phyloP scores from a whole-genome alignment of 1,140 invertebrate genomes.

The Lucilia sericata region DNA sequence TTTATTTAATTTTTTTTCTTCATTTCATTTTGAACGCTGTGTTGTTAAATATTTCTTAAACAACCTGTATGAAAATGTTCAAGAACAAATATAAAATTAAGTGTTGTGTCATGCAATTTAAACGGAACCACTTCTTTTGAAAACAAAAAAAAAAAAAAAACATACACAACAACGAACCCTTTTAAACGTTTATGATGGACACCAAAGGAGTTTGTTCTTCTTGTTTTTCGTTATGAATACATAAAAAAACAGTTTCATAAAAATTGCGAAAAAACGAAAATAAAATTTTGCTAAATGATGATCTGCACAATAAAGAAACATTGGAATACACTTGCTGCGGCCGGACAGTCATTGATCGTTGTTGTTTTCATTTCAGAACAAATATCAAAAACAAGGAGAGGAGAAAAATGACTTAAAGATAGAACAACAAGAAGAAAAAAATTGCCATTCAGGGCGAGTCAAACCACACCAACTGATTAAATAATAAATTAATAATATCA shows the following conservation, averaged over 20 bases:
- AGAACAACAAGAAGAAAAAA: neutral
- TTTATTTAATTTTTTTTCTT: neutral
- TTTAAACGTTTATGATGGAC: slow-evolving; percentile 35
- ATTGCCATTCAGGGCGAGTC: slow-evolving; percentile 37
- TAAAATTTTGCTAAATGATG: neutral
- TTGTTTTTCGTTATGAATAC: neutral
- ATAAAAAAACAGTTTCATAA: neutral
- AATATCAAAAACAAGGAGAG: slow-evolving; percentile 3
- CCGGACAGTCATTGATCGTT: slow-evolving; percentile 40
- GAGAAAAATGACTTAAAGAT: neutral
- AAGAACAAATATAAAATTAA: slow-evolving; percentile 41
- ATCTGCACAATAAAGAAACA: slow-evolving; percentile 16
- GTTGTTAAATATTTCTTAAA: neutral
- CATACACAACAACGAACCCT: neutral
- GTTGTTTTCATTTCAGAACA: slow-evolving; percentile 6
- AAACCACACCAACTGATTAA: slow-evolving; percentile 46
- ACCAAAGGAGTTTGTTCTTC: slow-evolving; percentile 27
- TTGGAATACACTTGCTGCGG: slow-evolving; percentile 34
- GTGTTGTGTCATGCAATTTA: slow-evolving; percentile 43
- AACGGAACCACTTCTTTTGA: slow-evolving; percentile 38
- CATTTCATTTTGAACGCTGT: neutral
- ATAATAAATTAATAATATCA: slow-evolving; percentile 47
- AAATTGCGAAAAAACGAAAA: neutral
- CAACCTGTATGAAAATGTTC: slow-evolving; percentile 20
- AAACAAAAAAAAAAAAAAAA: neutral